Conservation (phyloP, 2,113 vertebrate species). For the Dermatemys mawii region DNA sequence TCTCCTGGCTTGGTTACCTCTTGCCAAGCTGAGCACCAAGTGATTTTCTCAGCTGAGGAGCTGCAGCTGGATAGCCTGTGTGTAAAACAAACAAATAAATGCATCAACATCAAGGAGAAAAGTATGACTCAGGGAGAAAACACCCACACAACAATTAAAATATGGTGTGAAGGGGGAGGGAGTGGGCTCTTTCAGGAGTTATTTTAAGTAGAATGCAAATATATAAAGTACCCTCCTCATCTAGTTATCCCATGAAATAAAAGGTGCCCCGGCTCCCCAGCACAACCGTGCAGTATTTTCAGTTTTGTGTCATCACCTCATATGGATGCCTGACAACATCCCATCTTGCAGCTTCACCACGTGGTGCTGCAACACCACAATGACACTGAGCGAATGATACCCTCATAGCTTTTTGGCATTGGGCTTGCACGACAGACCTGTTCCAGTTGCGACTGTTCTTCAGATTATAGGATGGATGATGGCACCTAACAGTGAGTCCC, state of each 20-base stretch:
- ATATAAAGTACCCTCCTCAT: not conserved
- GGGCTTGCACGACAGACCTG: not conserved
- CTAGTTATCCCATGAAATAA: not conserved
- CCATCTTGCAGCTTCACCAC: not conserved
- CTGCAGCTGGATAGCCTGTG: slow-evolving; percentile 43
- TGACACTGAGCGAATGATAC: not conserved
- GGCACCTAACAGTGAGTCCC: not conserved
- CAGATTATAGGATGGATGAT: not conserved
- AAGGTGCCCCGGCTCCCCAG: not conserved
- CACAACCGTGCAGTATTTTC: not conserved
- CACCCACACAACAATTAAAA: not conserved
- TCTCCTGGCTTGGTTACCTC: slow-evolving; percentile 53
- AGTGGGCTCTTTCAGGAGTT: not conserved
- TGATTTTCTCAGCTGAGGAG: not conserved
- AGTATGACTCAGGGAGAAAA: not conserved
- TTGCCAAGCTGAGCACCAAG: not conserved
- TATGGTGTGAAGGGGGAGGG: fast-evolving
- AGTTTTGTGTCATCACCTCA: not conserved
- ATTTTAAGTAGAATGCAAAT: not conserved
- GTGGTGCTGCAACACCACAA: not conserved
- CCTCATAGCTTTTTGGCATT: not conserved
- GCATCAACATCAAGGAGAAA: not conserved
- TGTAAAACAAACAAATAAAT: slow-evolving; percentile 6
- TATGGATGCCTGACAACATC: not conserved
- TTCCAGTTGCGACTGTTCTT: not conserved